Evolutionary conservation across 2,797 vertebrate species (phyloP).

Genomic region (Falco columbarius): DNA sequence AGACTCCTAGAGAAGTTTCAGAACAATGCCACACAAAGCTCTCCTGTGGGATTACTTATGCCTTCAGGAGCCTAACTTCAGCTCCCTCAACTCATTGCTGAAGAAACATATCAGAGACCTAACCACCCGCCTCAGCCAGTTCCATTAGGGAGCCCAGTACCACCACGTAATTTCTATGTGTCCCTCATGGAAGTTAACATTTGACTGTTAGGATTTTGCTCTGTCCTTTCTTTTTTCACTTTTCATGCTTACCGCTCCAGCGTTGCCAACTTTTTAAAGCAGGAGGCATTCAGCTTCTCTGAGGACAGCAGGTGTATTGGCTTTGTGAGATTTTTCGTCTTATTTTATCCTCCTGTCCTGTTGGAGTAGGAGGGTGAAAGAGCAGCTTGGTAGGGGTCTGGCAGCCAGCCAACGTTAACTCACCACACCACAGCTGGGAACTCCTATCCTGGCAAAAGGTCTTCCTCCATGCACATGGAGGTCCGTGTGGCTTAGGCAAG

Average conservation of each 20-base stretch:
- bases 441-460: not conserved
- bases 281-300: not conserved
- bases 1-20: not conserved
- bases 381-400: not conserved
- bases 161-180: not conserved
- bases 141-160: not conserved
- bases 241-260: accelerated
- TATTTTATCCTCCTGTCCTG: not conserved
- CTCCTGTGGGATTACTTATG: not conserved
- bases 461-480: not conserved
- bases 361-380: not conserved
- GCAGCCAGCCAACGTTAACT: not conserved
- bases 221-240: not conserved
- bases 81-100: not conserved
- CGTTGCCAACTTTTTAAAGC: not conserved
- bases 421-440: not conserved
- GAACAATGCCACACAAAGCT: not conserved
- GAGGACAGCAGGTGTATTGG: not conserved
- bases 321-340: not conserved
- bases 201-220: not conserved
- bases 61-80: not conserved
- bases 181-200: not conserved
- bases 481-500: accelerated
- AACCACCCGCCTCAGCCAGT: not conserved
- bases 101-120: accelerated